These are phyloP conservation scores for Orchesella cincta DNA, from an alignment of 1,140 invertebrate species.

Conservation along the genomic window DNA sequence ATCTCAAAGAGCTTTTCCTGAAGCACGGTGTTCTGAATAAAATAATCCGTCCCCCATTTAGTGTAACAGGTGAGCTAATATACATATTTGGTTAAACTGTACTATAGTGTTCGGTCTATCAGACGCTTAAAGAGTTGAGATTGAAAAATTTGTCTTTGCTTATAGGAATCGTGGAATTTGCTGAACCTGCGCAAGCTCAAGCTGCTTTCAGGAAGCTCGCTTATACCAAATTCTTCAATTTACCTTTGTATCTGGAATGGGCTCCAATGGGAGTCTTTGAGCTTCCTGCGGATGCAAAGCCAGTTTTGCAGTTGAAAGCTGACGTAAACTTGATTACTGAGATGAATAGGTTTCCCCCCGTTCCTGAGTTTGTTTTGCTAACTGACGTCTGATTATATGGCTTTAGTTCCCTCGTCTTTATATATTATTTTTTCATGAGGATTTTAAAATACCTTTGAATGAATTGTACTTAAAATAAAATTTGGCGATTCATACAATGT, in stretches of 20 bases:
- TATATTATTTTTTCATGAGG: no score
- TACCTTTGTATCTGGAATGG: constrained; percentile 97
- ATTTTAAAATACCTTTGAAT: no score
- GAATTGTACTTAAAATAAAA: no score
- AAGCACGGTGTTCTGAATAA: constrained; percentile 76
- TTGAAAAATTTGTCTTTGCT: constrained; percentile 48
- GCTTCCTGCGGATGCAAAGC: constrained; percentile 27
- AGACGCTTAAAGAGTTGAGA: no score
- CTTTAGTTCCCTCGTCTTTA: no score
- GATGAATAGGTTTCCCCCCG: no score
- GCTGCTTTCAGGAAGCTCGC: constrained; percentile 86
- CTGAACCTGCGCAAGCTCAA: constrained; percentile 86
- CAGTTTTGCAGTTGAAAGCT: no score
- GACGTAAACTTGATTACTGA: not conserved
- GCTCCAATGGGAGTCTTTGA: constrained; percentile 82
- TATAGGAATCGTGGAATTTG: constrained; percentile 88
- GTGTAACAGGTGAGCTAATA: constrained; percentile 68
- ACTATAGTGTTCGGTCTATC: no score
- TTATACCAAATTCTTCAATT: constrained; percentile 84
- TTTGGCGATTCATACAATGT: no score
- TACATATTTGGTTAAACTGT: not conserved
- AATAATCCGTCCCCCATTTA: constrained; percentile 82
- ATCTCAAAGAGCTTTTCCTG: constrained; percentile 78
- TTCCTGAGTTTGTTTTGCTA: no score
- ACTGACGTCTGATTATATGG: no score